A percentile compares a stretch with the other conserved stretches of the same genome.
phyloP scores from a whole-genome alignment of 2,888 invertebrate genomes.

The Caenorhabditis afra region DNA sequence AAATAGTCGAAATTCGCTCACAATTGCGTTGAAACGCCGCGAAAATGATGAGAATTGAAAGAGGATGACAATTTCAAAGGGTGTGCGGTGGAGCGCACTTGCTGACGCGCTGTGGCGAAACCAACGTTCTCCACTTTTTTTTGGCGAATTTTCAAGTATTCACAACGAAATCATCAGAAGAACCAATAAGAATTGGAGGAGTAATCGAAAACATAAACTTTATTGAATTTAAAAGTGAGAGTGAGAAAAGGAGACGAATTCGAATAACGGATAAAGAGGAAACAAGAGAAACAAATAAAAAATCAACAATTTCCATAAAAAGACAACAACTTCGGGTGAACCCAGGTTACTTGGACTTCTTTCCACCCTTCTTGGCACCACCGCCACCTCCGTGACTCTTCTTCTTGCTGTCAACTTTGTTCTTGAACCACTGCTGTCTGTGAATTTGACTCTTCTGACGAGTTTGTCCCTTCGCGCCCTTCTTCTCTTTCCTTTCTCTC shows the following conservation, averaged over 20 bases:
- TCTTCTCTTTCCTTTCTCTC: constrained; percentile 52
- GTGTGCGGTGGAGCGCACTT: constrained; percentile 52
- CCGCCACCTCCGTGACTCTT: constrained; percentile 52
- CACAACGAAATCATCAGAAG: not conserved
- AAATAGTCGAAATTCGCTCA: not conserved
- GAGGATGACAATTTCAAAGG: constrained; percentile 53
- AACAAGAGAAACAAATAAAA: constrained; percentile 5
- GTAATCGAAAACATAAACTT: not conserved
- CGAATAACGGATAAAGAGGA: no score
- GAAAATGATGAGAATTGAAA: constrained; percentile 44
- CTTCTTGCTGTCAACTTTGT: constrained; percentile 65
- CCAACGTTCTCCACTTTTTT: not conserved
- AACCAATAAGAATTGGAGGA: not conserved
- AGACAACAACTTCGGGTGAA: not conserved
- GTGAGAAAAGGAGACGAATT: not conserved
- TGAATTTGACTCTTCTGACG: constrained; percentile 73
- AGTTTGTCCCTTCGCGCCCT: constrained; percentile 54
- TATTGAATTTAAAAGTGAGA: not conserved
- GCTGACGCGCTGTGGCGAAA: not conserved
- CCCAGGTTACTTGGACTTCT: constrained; percentile 5
- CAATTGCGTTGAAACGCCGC: not conserved
- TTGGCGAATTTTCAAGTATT: not conserved
- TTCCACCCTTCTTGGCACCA: constrained; percentile 45
- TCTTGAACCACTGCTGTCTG: constrained; percentile 68
- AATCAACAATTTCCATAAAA: constrained; percentile 4